Base-by-base conservation (phyloP, 2,113 vertebrate species). In the Gambusia holbrooki region DNA sequence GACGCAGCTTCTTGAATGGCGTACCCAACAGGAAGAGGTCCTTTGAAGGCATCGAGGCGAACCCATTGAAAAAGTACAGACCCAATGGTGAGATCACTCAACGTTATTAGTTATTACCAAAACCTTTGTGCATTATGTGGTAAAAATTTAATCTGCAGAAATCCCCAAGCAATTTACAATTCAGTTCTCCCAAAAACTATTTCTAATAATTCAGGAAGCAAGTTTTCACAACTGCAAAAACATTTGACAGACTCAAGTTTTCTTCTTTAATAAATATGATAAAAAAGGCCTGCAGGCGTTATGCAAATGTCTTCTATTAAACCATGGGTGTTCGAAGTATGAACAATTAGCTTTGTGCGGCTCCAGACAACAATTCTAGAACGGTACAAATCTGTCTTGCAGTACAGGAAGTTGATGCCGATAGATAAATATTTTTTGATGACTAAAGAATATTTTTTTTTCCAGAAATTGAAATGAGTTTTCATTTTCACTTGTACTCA, bases 21-120 rank as follows among this genome's bases (percentile, higher is more conserved):
- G 92, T 95, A 73, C 89, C 94, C 66, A 96, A 95, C 93, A 96
- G 98, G 94, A 99, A 99, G 92, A 95, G 98, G 89, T 96, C 96
- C 35, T 95, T 97, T 79, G 96, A 97, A 89, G 95, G 95, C 81
- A 85, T 84, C 28, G 96, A 96, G 84, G 92, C 93, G 87, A 93
- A 94, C 91, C 94, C 94, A 75, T 88, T 95, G 17, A 99, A 99
- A 94, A 99, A 97, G 88, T 94, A 96, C 62, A 95, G 96, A 93
- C 95, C 93, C 1, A 96, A 95, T 89, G 97, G 98, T 99, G 14
- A 93, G 92, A 93, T 69, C 30, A 4, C 33, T 27, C 5, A 33
- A 11, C 27, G 51, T 10, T n/a, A n/a, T n/a, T n/a, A n/a, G 7
- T n/a, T 54, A 54, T n/a, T n/a, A 54, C 22, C 51, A 54, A 7